Conservation (phyloP, 2,113 vertebrate species). For the Elaphurus davidianus region DNA sequence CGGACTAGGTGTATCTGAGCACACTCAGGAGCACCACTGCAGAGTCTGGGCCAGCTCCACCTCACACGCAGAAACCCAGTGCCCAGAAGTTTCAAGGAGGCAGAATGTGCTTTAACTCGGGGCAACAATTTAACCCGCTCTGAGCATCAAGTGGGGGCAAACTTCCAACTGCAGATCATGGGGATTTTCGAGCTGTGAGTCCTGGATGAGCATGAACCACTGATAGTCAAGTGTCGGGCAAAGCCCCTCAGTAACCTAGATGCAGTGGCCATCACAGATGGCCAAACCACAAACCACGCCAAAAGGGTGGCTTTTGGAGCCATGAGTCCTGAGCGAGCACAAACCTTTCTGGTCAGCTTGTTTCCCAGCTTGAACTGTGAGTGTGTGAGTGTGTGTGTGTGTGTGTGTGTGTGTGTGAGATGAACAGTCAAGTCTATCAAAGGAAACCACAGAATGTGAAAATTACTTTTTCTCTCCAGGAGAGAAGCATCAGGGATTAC, state of each 20-base stretch:
- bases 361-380: background rate
- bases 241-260: background rate
- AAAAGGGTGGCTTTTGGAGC: background rate
- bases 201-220: background rate
- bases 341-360: background rate
- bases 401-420: background rate
- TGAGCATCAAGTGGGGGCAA: background rate
- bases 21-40: accelerated
- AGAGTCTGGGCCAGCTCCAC: background rate
- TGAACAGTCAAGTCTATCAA: background rate
- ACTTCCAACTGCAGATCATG: background rate
- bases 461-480: background rate
- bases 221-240: background rate
- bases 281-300: background rate
- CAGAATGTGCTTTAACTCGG: background rate
- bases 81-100: background rate
- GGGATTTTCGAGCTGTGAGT: background rate
- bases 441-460: conserved; percentile 22
- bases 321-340: background rate
- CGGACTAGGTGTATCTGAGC: background rate
- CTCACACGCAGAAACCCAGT: background rate
- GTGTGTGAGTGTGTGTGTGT: too few relatives aligned
- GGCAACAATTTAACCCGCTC: background rate
- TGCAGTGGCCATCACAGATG: background rate
- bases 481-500: background rate